Conservation (phyloP, 2,888 invertebrate genomes). For the Synanthedon formicaeformis region DNA sequence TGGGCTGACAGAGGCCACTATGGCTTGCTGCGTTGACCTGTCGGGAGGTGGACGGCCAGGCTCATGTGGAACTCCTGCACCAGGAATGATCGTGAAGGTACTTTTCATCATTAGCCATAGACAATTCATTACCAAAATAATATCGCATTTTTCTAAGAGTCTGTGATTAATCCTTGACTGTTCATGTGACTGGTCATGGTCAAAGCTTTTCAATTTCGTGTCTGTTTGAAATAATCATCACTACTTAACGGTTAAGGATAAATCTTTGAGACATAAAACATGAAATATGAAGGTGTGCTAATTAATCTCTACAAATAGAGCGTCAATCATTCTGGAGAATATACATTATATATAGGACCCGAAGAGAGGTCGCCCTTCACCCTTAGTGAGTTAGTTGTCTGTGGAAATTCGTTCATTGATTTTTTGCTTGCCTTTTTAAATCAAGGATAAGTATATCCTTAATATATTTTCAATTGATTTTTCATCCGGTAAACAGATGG, state of each 20-base stretch:
- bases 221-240: neutral
- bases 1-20: constrained; percentile 84
- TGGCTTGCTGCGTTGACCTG: constrained; percentile 64
- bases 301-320: neutral
- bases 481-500: too few relatives aligned
- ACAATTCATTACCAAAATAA: constrained; percentile 1
- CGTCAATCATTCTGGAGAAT: too few relatives aligned
- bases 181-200: neutral
- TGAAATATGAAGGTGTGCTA: too few relatives aligned
- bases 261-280: too few relatives aligned
- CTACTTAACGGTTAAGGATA: neutral
- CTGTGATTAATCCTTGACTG: neutral
- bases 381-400: too few relatives aligned
- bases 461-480: too few relatives aligned
- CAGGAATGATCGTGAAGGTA: constrained; percentile 75
- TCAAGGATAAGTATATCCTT: too few relatives aligned
- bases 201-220: neutral
- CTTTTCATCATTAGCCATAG: constrained; percentile 1
- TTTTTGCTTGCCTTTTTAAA: too few relatives aligned
- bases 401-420: too few relatives aligned
- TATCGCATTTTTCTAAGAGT: neutral
- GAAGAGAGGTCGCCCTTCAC: too few relatives aligned
- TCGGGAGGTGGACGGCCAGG: constrained; percentile 62
- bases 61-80: constrained; percentile 76
- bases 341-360: too few relatives aligned